Percentiles rank a stretch among this genome's conserved stretches.
Conservation (phyloP, 2,113 vertebrate species). For the Cyprinodon brontotheroides region DNA sequence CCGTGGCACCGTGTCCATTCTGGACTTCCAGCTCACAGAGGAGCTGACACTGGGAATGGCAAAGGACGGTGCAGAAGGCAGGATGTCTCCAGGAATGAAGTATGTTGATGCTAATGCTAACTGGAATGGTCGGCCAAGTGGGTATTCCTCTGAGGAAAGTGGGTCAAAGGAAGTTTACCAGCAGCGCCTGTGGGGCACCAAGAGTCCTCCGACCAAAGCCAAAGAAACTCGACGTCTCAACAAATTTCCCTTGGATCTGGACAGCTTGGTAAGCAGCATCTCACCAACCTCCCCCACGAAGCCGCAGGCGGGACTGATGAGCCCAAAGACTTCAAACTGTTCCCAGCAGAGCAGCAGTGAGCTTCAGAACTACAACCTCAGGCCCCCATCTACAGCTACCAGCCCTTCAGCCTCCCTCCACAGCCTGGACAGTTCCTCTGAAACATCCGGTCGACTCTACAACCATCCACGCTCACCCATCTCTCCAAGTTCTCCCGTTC, state of each 20-base stretch:
- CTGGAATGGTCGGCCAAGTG: slow-evolving; percentile 62
- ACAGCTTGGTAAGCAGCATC: slow-evolving; percentile 64
- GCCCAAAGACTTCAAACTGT: slow-evolving; percentile 13
- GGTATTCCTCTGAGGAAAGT: slow-evolving; percentile 41
- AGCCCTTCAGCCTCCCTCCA: slow-evolving; percentile 50
- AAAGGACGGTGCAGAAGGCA: slow-evolving; percentile 27
- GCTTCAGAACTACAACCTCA: slow-evolving; percentile 37
- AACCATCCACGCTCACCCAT: slow-evolving; percentile 34
- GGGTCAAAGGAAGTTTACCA: slow-evolving; percentile 46
- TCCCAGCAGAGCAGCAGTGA: slow-evolving; percentile 18
- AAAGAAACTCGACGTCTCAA: slow-evolving; percentile 73
- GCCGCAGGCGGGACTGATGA: slow-evolving; percentile 15
- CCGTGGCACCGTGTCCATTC: slow-evolving; percentile 76
- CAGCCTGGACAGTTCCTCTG: slow-evolving; percentile 61
- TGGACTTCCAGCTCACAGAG: slow-evolving; percentile 80
- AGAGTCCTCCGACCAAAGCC: slow-evolving; percentile 40
- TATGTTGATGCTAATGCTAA: slow-evolving; percentile 52
- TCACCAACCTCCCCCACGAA: slow-evolving; percentile 28
- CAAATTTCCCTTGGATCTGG: slow-evolving; percentile 73
- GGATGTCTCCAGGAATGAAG: slow-evolving; percentile 57
- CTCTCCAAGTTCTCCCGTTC: slow-evolving; percentile 15
- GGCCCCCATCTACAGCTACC: slow-evolving; percentile 41
- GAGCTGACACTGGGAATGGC: slow-evolving; percentile 55
- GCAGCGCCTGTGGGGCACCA: slow-evolving; percentile 7
- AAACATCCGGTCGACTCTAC: slow-evolving; percentile 26